Percentiles rank a stretch among this genome's conserved stretches.
Evolutionary conservation across 1,140 invertebrate genomes (phyloP).

Genomic region (Aphelenchoides avenae): DNA sequence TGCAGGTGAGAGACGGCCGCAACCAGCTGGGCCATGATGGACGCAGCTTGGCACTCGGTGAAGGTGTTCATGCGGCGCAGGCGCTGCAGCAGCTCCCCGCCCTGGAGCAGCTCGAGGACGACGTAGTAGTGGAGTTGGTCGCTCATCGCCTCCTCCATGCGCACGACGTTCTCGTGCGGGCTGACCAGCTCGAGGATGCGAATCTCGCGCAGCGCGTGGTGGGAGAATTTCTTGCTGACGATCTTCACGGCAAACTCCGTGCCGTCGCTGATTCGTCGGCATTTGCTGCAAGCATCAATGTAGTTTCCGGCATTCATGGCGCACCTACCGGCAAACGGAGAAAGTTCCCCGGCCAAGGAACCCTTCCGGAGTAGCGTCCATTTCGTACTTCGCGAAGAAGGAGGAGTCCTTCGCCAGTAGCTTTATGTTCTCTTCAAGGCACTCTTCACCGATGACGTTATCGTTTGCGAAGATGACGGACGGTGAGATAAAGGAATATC

Average conservation of each 20-base stretch:
- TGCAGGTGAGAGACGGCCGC: conserved; percentile 78
- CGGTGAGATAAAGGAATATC: conserved; percentile 90
- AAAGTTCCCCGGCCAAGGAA: conserved; percentile 79
- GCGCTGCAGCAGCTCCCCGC: conserved; percentile 77
- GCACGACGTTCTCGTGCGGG: conserved; percentile 81
- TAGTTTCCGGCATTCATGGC: background rate
- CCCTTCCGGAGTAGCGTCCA: conserved; percentile 67
- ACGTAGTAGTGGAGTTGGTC: conserved; percentile 67
- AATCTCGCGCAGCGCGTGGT: conserved; percentile 70
- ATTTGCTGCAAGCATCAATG: conserved; percentile 65
- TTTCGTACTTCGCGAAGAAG: conserved; percentile 79
- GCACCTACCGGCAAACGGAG: conserved; percentile 70
- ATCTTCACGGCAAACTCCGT: conserved; percentile 85
- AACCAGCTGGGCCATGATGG: conserved; percentile 73
- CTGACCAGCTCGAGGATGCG: conserved; percentile 73
- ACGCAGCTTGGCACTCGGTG: conserved; percentile 69
- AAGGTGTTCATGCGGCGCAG: conserved; percentile 68
- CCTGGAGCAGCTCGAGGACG: conserved; percentile 70
- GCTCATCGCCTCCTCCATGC: conserved; percentile 73
- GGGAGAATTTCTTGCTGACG: conserved; percentile 69
- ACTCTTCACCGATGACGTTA: conserved; percentile 72
- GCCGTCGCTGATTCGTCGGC: conserved; percentile 70
- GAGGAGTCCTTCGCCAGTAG: conserved; percentile 68
- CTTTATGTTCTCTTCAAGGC: conserved; percentile 42
- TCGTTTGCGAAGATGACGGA: conserved; percentile 77